phyloP scores from a whole-genome alignment of 2,888 invertebrate species.

The Melanostoma mellinum region DNA sequence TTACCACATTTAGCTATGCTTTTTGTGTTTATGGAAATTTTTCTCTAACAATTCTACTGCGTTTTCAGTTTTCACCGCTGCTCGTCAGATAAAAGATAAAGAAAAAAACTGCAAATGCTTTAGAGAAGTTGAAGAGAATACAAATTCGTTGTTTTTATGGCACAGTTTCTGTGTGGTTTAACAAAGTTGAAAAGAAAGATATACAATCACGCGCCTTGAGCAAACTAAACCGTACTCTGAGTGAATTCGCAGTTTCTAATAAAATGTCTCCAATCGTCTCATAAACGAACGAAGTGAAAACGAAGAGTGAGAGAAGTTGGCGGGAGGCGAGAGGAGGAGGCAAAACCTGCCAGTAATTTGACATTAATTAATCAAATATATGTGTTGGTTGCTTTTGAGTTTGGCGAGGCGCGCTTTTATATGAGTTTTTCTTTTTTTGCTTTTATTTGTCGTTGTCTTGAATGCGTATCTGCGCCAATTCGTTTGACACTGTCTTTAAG shows the following conservation, averaged over 20 bases:
- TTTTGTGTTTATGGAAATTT: conserved; percentile 64
- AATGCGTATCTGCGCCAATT: conserved; percentile 20
- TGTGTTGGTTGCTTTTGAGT: conserved; percentile 50
- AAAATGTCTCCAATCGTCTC: background rate
- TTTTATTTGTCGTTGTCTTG: background rate
- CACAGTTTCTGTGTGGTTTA: too few species aligned
- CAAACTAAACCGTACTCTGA: background rate
- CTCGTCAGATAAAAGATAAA: conserved; percentile 42
- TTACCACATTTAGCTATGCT: conserved; percentile 58
- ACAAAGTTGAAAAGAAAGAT: too few species aligned
- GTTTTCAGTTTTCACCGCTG: conserved; percentile 62
- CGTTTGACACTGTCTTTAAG: conserved; percentile 16
- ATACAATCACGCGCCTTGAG: too few species aligned
- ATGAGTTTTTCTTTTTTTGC: background rate
- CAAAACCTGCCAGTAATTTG: conserved; percentile 54
- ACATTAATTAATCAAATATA: conserved; percentile 71
- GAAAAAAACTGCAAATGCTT: conserved; percentile 2
- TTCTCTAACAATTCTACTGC: background rate
- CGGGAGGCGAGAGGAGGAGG: too few species aligned
- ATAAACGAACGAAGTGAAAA: conserved; percentile 2
- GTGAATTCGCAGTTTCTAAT: background rate
- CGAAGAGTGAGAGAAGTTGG: background rate
- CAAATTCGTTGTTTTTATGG: too few species aligned
- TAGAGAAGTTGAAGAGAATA: background rate
- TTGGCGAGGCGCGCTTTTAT: conserved; percentile 16